Conservation (phyloP, 1,140 invertebrate species). For the Sitodiplosis mosellana region DNA sequence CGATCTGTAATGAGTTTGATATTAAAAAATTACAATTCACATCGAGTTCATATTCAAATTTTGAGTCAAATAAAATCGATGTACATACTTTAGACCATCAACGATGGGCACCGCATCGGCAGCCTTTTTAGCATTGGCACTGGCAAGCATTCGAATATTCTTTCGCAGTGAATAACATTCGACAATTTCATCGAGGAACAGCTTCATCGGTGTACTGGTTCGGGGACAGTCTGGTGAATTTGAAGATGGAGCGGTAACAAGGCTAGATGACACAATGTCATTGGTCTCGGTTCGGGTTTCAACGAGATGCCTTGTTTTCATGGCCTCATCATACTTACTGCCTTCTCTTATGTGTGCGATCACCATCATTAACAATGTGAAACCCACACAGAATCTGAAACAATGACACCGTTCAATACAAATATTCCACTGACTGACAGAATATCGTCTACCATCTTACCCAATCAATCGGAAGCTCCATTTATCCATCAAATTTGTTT, state of each 20-base stretch:
- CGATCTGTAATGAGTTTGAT: conserved; percentile 7
- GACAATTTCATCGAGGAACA: conserved; percentile 1
- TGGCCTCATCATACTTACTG: not conserved
- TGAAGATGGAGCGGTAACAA: too few relatives aligned
- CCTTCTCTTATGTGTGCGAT: conserved; percentile 6
- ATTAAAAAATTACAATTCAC: not conserved
- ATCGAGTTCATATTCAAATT: too few relatives aligned
- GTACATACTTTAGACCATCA: conserved; percentile 13
- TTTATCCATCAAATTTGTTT: conserved; percentile 13
- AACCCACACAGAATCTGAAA: conserved; percentile 9
- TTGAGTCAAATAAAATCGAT: too few relatives aligned
- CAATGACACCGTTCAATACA: too few relatives aligned
- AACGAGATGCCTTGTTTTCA: not conserved
- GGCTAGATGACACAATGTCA: not conserved
- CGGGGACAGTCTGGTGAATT: not conserved
- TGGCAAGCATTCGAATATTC: conserved; percentile 13
- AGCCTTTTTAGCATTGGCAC: conserved; percentile 6
- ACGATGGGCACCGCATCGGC: conserved; percentile 17
- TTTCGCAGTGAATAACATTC: conserved; percentile 17
- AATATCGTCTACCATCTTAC: too few relatives aligned
- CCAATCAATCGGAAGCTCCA: conserved; percentile 15
- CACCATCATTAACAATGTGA: conserved; percentile 13
- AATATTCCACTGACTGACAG: too few relatives aligned
- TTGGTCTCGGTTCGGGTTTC: not conserved
- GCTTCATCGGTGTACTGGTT: not conserved